phyloP scores from a whole-genome alignment of 2,888 invertebrate genomes.

The Ethmia dodecea region DNA sequence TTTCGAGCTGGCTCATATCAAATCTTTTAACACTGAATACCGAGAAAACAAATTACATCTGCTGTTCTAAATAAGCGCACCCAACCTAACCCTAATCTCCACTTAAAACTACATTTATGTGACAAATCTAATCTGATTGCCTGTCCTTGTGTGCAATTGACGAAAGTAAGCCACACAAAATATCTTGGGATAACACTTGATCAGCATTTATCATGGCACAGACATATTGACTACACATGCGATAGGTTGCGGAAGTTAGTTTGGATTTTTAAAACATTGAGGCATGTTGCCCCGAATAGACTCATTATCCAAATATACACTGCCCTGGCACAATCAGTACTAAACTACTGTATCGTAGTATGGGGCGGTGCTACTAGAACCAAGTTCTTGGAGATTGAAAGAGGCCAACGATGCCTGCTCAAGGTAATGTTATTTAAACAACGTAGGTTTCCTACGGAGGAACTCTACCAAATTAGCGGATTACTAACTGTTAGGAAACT shows the following conservation, averaged over 20 bases:
- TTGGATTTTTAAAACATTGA: constrained; percentile 5
- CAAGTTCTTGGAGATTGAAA: background rate
- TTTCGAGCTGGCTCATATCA: background rate
- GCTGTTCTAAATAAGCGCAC: constrained; percentile 3
- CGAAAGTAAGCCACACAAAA: constrained; percentile 1
- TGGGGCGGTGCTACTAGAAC: background rate
- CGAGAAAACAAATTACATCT: constrained; percentile 12
- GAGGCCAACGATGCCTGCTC: background rate
- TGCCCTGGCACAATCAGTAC: background rate
- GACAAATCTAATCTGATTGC: background rate
- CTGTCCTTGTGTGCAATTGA: constrained; percentile 1
- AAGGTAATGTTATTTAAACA: background rate
- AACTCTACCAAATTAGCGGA: too few relatives aligned
- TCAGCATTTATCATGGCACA: constrained; percentile 3
- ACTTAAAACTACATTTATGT: constrained; percentile 8
- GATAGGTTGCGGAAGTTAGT: constrained; percentile 3
- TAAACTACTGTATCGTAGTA: background rate
- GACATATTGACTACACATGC: background rate
- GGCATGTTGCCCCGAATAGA: background rate
- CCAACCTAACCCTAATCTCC: constrained; percentile 4
- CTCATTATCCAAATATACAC: background rate
- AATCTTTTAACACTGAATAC: constrained; percentile 9
- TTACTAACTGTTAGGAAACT: too few relatives aligned
- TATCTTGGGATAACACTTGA: constrained; percentile 7
- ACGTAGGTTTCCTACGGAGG: background rate